Evolutionary conservation across 2,113 vertebrate genomes (phyloP).

Genomic region (Cryptoleucopteryx plumbea): DNA sequence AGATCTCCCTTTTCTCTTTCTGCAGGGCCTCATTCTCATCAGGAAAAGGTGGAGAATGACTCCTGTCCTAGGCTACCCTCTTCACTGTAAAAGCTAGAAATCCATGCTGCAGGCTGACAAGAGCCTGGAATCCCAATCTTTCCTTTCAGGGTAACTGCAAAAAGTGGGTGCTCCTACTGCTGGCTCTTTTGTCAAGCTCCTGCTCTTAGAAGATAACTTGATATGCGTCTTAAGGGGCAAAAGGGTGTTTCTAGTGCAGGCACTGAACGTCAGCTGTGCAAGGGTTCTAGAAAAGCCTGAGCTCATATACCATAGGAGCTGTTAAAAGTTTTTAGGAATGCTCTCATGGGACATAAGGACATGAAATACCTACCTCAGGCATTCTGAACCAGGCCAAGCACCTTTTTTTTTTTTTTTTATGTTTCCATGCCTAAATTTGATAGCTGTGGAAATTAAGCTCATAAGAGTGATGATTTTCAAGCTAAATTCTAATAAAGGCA

Average conservation of each 20-base stretch:
- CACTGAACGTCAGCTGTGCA: neutral
- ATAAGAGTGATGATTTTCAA: neutral
- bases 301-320: neutral
- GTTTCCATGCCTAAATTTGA: neutral
- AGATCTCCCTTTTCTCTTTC: neutral
- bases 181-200: neutral
- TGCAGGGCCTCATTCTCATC: neutral
- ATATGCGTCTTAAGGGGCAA: neutral
- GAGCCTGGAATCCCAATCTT: neutral
- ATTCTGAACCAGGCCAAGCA: neutral
- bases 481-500: neutral
- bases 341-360: neutral
- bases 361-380: neutral
- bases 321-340: neutral
- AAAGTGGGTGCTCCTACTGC: neutral
- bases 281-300: neutral
- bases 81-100: neutral
- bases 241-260: neutral
- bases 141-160: neutral
- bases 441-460: neutral
- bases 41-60: neutral
- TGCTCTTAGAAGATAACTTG: neutral
- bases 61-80: neutral
- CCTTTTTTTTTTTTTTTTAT: neutral
- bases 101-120: neutral